A percentile compares a stretch with the other conserved stretches of the same genome.
Conservation (phyloP, 2,113 vertebrate species). For the Salminus brasiliensis region DNA sequence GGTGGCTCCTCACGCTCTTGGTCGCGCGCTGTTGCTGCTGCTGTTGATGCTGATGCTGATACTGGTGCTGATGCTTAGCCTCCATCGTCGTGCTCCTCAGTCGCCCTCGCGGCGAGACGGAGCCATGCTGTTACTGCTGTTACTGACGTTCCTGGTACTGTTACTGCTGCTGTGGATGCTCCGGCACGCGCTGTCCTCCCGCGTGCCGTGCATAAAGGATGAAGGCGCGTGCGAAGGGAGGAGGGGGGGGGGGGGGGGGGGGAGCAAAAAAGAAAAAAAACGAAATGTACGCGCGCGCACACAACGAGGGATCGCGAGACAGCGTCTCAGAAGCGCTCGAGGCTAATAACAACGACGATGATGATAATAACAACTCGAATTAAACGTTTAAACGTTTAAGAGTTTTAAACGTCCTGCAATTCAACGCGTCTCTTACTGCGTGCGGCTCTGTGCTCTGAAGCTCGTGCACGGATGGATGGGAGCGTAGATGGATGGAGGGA, state of each 20-base stretch:
- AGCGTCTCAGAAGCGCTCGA: not conserved
- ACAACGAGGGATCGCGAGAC: not conserved
- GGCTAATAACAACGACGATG: too few species aligned
- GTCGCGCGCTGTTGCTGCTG: conserved; percentile 61
- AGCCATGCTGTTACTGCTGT: conserved; percentile 76
- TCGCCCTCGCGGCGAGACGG: conserved; percentile 64
- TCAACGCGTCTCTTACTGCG: not conserved
- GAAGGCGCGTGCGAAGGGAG: too few species aligned
- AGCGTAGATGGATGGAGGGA: not conserved
- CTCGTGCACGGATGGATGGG: not conserved
- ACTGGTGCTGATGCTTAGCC: conserved; percentile 63
- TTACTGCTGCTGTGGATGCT: not conserved
- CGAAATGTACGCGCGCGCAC: not conserved
- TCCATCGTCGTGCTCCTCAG: conserved; percentile 74
- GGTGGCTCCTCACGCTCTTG: conserved; percentile 78
- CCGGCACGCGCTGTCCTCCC: conserved; percentile 66
- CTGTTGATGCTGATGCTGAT: not conserved
- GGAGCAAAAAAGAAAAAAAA: not conserved
- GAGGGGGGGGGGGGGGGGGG: too few species aligned
- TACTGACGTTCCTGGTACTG: conserved; percentile 76
- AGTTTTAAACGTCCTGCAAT: not conserved
- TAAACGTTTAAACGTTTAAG: too few species aligned
- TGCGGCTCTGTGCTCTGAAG: not conserved
- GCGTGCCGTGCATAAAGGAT: conserved; percentile 80
- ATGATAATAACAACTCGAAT: not conserved